Base-by-base conservation (phyloP, 2,888 invertebrate species). In the Caenorhabditis virilis region DNA sequence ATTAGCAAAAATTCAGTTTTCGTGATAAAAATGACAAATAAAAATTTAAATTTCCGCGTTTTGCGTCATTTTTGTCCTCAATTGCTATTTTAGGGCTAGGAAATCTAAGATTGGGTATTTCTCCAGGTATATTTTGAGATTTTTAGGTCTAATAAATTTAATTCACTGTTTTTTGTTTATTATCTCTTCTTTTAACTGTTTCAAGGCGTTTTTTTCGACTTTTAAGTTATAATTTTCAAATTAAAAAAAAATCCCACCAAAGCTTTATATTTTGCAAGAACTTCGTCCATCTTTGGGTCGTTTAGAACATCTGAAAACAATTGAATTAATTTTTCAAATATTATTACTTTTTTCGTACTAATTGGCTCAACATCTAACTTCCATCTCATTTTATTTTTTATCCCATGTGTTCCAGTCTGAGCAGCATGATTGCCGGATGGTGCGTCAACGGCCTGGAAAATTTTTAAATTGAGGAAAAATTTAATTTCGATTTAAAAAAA, bases 291-390 rank as follows among this genome's bases (percentile, higher is more conserved):
- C 18, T 60, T 55, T 20, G 49, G 56, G 36, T 55, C 56, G 6
- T 53, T 52, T 4, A 43, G 41, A 11, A 49, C 33, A 16, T 55
- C 53, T 48, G 43, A 22, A 54, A 54, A 38, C 6, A 38, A 38
- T 38, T 38, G 16, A 38, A 38, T 16, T n/a, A n/a, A n/a, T n/a
- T n/a, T n/a, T 51, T 30, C n/a, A 18, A 16, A 5, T 20, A 36
- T 30, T 26, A 26, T 16, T 6, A 26, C 11, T 50, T 39, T 27
- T 22, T 15, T 7, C 30, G 26, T 26, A 60, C 54, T 56, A 1
- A 52, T 52, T 15, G 53, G 49, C 18, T 62, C 62, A 35, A 63
- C 63, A 45, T 63, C 63, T 18, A 63, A 50, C 23, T 63, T 63
- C 57, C 57, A 63, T 1, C 53, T 22, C 63, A 63, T 53, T 27